Evolutionary conservation across 92 coral and sea anemone genomes (phyloP), one percentile per base, ranked within the genome.

Genomic region (Phymanthus crucifer): DNA sequence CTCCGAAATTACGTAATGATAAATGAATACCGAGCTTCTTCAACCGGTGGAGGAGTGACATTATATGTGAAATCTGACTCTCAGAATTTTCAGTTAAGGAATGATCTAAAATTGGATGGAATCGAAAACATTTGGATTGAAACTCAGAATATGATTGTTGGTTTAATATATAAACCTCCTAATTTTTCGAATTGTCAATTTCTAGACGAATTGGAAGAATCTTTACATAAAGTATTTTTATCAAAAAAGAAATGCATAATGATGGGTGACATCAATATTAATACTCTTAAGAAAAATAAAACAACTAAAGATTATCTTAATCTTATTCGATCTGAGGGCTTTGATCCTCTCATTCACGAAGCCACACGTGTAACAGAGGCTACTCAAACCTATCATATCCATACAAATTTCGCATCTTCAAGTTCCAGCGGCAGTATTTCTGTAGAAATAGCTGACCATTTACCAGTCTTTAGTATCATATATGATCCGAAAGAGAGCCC

Each of bases 171-270:
- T 61, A 72, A 74, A 35, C 73, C 78, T 32, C 78, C 85, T 2
- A 0, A 11, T 40, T 38, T 52, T 26, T 75, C 86, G 4, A 73
- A 64, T 35, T 70, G 78, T 1, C 78, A 81, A 6, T 73, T 81
- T 73, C 61, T 81, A 4, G 80, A 81, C 31, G 56, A 81, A 52
- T 26, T 82, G 4, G 80, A 82, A 29, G 47, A 72, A n/a, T 37
- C 56, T 40, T 72, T 81, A 61, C 85, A 81, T 52, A 40, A 75
- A 38, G 10, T 81, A 72, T 71, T 23, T 81, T 66, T 81, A 27
- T 73, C 85, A 1, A 81, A 71, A 36, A 72, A 71, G 80, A 81
- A 81, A 73, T 81, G 85, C 64, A 26, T 81, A 18, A 73, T 81
- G 13, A 40, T 81, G 85, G 72, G 86, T 50, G 86, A 82, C 43